Evolutionary conservation across 2,797 vertebrate genomes (phyloP).

Genomic region (Tamandua tetradactyla): DNA sequence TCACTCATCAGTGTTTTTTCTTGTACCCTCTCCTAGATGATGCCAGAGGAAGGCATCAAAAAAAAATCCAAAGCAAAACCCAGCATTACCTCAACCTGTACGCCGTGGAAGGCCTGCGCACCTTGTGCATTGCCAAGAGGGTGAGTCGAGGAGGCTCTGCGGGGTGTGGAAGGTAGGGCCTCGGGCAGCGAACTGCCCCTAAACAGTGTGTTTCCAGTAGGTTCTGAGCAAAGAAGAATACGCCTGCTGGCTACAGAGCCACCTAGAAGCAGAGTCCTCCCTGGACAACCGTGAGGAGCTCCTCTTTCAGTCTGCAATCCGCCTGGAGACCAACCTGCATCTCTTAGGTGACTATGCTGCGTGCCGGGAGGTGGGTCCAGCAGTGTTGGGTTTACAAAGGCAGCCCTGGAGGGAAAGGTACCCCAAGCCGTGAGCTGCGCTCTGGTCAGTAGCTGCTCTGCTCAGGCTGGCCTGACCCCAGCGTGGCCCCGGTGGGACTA

Average conservation of each 20-base stretch:
- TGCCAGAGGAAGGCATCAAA: slow-evolving; percentile 92
- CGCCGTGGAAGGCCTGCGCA: slow-evolving; percentile 95
- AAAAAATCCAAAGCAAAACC: slow-evolving; percentile 93
- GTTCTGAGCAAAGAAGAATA: slow-evolving; percentile 95
- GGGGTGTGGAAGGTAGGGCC: no score
- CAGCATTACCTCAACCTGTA: slow-evolving; percentile 97
- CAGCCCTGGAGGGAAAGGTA: background rate
- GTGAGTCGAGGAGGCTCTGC: slow-evolving; percentile 88
- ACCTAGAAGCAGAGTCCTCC: slow-evolving; percentile 95
- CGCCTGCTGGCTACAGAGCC: slow-evolving; percentile 93
- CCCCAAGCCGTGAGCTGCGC: background rate
- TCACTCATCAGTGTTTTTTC: background rate
- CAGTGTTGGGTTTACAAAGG: fast-evolving
- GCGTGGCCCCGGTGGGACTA: fast-evolving
- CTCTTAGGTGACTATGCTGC: slow-evolving; percentile 90
- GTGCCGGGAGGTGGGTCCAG: background rate
- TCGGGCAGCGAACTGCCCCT: background rate
- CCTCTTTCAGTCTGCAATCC: slow-evolving; percentile 93
- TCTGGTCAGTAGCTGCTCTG: background rate
- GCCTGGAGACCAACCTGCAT: slow-evolving; percentile 95
- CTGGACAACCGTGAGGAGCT: slow-evolving; percentile 95
- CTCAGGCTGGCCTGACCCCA: background rate
- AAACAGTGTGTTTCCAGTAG: slow-evolving; percentile 82
- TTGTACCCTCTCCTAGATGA: slow-evolving; percentile 86
- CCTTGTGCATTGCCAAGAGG: slow-evolving; percentile 97